Base-by-base conservation (phyloP, 2,113 vertebrate species). In the Tamias sibiricus region DNA sequence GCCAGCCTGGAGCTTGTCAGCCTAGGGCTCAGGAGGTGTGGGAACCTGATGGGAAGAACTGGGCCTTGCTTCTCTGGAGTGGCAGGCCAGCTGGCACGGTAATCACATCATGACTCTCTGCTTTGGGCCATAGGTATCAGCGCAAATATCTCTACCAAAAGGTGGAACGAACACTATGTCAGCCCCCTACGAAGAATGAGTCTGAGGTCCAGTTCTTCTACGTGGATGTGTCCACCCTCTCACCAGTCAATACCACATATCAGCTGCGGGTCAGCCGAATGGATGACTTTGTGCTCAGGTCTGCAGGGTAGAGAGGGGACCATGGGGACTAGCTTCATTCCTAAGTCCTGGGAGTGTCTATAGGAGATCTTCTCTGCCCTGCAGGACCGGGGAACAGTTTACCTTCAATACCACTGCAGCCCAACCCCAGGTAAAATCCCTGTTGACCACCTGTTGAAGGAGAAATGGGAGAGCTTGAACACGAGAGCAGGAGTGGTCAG, bases 331-430 rank as follows among this genome's bases (percentile, higher is more conserved):
- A 26, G 26, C 90, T 35, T 77, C 30, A 72, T 79, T 37, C 17
- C 44, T 6, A 10, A 8, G 82, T 76, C 52, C 62, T 44, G 44
- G 32, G 64, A 47, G 37, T 97, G 47, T 98, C 57, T 1, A 0
- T 10, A 14, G 42, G 72, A 14, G 0, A 57, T 83, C 72, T 62
- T 94, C 82, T 96, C 96, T 97, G 97, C 87, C 72, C 64, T 96
- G 59, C 98, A 99, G 99, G 98, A 99, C 99, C 0, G 98, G 99
- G 6, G 98, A 98, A 85, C 98, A 95, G 71, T 99, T 99, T 98
- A 99, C 96, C 98, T 99, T 99, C 98, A 99, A 99, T 0, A 99
- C 99, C n/a, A 99, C 99, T 0, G 99, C 99, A 0, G 99, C 99
- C 12, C 99, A 99, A 98, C 99, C 99, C 0, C 99, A 99, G 99